Conservation (phyloP, 2,888 invertebrate genomes). For the Magallana nippona region DNA sequence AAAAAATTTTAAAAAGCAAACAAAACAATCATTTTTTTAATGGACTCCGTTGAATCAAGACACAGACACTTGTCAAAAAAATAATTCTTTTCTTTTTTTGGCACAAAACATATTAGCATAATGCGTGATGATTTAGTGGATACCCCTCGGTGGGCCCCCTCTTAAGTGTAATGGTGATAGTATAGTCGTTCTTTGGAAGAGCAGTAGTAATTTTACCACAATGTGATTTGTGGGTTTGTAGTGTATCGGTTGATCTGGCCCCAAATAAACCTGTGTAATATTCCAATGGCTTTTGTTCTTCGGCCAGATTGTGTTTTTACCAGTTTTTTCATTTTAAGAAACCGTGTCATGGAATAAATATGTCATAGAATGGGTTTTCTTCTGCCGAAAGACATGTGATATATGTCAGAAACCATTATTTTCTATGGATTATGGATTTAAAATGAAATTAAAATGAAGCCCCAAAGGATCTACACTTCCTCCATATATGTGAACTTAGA, state of each 20-base stretch:
- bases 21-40: too few species aligned
- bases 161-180: slow-evolving; percentile 14
- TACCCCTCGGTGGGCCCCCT: neutral
- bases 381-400: neutral
- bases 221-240: slow-evolving; percentile 6
- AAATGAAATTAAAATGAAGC: slow-evolving; percentile 6
- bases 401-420: neutral
- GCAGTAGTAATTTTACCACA: slow-evolving; percentile 27
- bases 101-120: too few species aligned
- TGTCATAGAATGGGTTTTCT: neutral
- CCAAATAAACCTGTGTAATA: neutral
- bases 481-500: neutral
- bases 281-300: slow-evolving; percentile 13
- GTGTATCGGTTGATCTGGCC: slow-evolving; percentile 21
- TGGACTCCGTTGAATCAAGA: too few species aligned
- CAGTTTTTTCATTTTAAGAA: slow-evolving; percentile 8
- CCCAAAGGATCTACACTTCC: neutral
- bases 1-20: too few species aligned
- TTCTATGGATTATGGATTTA: neutral
- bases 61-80: too few species aligned
- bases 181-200: slow-evolving; percentile 32
- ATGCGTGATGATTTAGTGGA: too few species aligned
- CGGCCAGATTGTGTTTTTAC: slow-evolving; percentile 16
- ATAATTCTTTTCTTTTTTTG: too few species aligned
- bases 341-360: slow-evolving; percentile 2